Evolutionary conservation across 1,140 invertebrate species (phyloP).

Genomic region (Trinorchestia longiramus): DNA sequence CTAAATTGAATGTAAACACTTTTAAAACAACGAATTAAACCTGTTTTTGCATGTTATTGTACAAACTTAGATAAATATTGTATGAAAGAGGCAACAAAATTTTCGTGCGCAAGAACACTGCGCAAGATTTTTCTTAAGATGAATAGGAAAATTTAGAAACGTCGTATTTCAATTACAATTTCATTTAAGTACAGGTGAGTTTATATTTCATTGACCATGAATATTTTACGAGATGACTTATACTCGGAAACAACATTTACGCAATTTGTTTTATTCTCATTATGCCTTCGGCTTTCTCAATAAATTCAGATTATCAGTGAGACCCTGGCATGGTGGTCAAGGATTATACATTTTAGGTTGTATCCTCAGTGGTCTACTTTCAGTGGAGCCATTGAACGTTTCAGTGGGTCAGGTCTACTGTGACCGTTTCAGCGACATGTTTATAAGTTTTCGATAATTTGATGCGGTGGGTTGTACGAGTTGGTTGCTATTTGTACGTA

Average conservation of each 20-base stretch:
- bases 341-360: neutral
- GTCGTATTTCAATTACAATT: neutral
- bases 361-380: neutral
- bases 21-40: too few species aligned
- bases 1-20: too few species aligned
- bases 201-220: neutral
- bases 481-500: neutral
- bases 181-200: neutral
- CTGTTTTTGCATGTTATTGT: neutral
- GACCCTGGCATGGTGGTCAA: conserved; percentile 39
- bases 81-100: neutral
- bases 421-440: neutral
- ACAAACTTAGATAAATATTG: neutral
- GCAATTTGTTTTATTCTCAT: neutral
- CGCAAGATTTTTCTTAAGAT: conserved; percentile 5
- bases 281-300: conserved; percentile 2
- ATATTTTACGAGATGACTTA: neutral
- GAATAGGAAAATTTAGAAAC: neutral
- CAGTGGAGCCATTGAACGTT: neutral
- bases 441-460: neutral
- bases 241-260: neutral
- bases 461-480: neutral
- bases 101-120: conserved; percentile 24
- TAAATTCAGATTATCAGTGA: neutral
- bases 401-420: neutral